Conservation (phyloP, 2,888 invertebrate species). For the Caenorhabditis sp. region DNA sequence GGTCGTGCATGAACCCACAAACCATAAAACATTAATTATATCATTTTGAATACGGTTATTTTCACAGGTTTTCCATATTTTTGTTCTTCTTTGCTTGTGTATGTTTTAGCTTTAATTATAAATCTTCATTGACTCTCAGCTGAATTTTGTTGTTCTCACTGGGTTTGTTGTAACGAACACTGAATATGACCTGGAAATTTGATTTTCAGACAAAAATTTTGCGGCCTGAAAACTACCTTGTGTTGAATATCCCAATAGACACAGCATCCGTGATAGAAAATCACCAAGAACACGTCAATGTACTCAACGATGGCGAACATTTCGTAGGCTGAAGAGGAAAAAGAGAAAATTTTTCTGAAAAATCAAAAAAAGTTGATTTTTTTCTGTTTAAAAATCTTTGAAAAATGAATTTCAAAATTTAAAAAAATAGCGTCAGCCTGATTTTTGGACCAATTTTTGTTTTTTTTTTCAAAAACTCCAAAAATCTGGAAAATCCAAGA, state of each 20-base stretch:
- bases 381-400: too few relatives aligned
- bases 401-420: background rate
- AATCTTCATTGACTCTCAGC: background rate
- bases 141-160: constrained; percentile 5
- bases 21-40: too few relatives aligned
- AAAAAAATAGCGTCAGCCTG: too few relatives aligned
- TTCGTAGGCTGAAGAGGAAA: constrained; percentile 61
- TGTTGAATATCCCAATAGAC: constrained; percentile 67
- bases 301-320: constrained; percentile 66
- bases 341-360: constrained; percentile 1
- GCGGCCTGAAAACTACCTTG: constrained; percentile 51
- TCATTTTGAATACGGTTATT: background rate
- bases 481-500: too few relatives aligned
- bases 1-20: background rate
- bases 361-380: too few relatives aligned
- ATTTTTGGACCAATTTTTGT: too few relatives aligned
- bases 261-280: constrained; percentile 63
- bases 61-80: background rate
- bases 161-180: constrained; percentile 16
- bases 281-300: constrained; percentile 63
- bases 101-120: background rate
- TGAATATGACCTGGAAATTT: constrained; percentile 22
- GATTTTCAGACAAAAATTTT: background rate
- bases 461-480: too few relatives aligned
- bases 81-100: background rate